Evolutionary conservation across 2,113 vertebrate genomes (phyloP).

Genomic region (Labrus mixtus): DNA sequence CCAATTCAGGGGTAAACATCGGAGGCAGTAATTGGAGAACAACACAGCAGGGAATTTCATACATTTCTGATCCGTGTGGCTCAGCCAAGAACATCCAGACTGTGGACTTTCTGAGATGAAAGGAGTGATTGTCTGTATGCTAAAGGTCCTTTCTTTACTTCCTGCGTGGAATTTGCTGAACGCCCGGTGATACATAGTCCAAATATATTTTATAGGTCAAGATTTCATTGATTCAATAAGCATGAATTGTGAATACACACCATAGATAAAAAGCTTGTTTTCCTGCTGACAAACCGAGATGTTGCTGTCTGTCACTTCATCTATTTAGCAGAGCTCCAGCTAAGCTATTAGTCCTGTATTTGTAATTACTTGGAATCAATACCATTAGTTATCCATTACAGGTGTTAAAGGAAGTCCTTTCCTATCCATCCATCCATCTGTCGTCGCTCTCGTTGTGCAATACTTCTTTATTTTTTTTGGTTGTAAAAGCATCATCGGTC

Average conservation of each 20-base stretch:
- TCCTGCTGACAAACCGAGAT: constrained; percentile 9
- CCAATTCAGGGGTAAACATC: constrained; percentile 73
- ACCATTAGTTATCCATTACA: constrained; percentile 65
- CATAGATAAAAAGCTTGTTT: constrained; percentile 16
- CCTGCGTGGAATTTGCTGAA: constrained; percentile 10
- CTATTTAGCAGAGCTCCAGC: constrained; percentile 39
- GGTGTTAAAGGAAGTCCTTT: constrained; percentile 48
- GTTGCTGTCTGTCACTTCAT: constrained; percentile 45
- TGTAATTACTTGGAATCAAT: constrained; percentile 72
- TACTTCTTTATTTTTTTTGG: background rate
- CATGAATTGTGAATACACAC: background rate
- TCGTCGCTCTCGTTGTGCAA: background rate
- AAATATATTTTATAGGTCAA: constrained; percentile 32
- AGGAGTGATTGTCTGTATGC: constrained; percentile 19
- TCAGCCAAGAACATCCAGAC: constrained; percentile 36
- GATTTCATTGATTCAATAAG: constrained; percentile 36
- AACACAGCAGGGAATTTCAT: constrained; percentile 67
- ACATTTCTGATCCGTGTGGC: constrained; percentile 59
- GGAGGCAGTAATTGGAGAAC: constrained; percentile 76
- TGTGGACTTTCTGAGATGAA: constrained; percentile 32
- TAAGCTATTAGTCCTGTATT: constrained; percentile 55
- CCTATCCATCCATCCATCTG: constrained; percentile 47
- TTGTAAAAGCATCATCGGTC: background rate
- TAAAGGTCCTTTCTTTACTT: constrained; percentile 18
- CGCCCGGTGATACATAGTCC: constrained; percentile 4